Percentiles rank a stretch among this genome's conserved stretches.
Conservation (phyloP, 1,140 invertebrate genomes). For the Drosophila saltans region DNA sequence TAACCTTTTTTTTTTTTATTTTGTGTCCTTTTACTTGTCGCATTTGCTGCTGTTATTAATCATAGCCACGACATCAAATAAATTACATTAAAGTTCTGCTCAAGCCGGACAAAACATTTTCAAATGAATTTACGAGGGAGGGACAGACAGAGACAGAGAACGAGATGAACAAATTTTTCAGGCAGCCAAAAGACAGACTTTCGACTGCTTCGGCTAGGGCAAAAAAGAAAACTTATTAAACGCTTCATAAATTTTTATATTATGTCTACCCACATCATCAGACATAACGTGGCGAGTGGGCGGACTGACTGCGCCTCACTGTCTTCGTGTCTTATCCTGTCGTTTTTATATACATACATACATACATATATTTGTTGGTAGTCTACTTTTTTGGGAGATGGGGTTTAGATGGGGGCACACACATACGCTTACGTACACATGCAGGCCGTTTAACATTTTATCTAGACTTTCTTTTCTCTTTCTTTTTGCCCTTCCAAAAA, state of each 20-base stretch:
- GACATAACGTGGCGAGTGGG: constrained; percentile 68
- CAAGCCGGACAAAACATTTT: constrained; percentile 51
- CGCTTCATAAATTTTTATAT: constrained; percentile 82
- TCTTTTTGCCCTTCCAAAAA: constrained; percentile 38
- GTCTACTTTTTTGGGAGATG: background rate
- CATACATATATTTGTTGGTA: no score
- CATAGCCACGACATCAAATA: constrained; percentile 78
- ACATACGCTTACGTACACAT: constrained; percentile 46
- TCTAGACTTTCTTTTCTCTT: constrained; percentile 60
- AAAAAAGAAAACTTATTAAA: constrained; percentile 80
- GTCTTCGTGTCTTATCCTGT: constrained; percentile 65
- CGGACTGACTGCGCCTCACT: constrained; percentile 22
- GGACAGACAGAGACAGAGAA: background rate
- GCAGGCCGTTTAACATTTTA: constrained; percentile 79
- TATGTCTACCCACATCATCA: constrained; percentile 81
- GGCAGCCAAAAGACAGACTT: constrained; percentile 35
- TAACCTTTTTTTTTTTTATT: constrained; percentile 45
- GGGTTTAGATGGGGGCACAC: constrained; percentile 23
- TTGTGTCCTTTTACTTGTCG: constrained; percentile 1
- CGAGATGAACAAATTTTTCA: constrained; percentile 72
- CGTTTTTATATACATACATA: constrained; percentile 40
- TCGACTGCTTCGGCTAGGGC: constrained; percentile 19
- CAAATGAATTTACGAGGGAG: constrained; percentile 74
- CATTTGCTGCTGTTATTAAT: constrained; percentile 63
- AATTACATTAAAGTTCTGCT: constrained; percentile 76